Conservation (phyloP, 92 coral and sea anemone genomes). For the Porites rus region DNA sequence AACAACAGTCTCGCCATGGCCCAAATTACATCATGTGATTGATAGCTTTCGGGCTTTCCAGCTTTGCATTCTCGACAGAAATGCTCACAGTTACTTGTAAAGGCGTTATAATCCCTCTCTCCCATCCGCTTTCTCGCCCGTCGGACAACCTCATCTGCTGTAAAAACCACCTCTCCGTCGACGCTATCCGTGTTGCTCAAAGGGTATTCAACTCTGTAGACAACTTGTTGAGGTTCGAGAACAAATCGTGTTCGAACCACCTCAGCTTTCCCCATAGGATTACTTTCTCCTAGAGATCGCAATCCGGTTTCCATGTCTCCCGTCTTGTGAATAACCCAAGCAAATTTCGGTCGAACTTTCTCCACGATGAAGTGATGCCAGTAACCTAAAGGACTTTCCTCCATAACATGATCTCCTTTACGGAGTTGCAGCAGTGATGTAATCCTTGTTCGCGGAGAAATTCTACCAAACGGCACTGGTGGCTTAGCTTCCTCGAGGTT, state of each 20-base stretch:
- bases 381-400: conserved; percentile 87
- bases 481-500: conserved; percentile 24
- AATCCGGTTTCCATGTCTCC: conserved; percentile 82
- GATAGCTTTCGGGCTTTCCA: conserved; percentile 84
- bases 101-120: conserved; percentile 81
- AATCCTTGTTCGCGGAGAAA: conserved; percentile 85
- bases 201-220: conserved; percentile 83
- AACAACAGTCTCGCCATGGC: conserved; percentile 64
- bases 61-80: conserved; percentile 89
- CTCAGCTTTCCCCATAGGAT: conserved; percentile 78
- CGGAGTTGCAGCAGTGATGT: conserved; percentile 74
- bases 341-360: conserved; percentile 76
- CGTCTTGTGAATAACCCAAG: conserved; percentile 88
- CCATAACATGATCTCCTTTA: conserved; percentile 90
- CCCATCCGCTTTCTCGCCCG: conserved; percentile 83
- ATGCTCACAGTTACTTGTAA: conserved; percentile 90
- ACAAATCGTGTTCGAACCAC: conserved; percentile 78
- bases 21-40: conserved; percentile 73
- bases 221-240: conserved; percentile 65
- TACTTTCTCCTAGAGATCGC: conserved; percentile 72
- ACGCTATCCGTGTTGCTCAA: conserved; percentile 24
- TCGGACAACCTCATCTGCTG: conserved; percentile 74
- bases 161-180: conserved; percentile 39
- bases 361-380: conserved; percentile 95
- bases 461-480: conserved; percentile 69